Evolutionary conservation across 2,888 invertebrate genomes (phyloP).

Genomic region (Heliconius charithonia): DNA sequence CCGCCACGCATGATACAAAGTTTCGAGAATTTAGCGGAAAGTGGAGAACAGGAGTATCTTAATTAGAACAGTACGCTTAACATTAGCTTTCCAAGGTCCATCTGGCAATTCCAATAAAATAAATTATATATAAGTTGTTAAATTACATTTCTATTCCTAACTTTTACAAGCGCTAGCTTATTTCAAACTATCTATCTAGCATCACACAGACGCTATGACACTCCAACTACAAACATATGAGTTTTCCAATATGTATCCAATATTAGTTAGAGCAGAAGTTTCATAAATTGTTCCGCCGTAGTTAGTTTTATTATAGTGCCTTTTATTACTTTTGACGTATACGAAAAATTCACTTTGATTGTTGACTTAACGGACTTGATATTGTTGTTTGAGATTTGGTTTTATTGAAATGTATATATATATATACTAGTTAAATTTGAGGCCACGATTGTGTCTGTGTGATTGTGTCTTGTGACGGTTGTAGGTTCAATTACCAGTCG

Average conservation of each 20-base stretch:
- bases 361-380: not conserved
- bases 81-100: not conserved
- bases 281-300: slow-evolving; percentile 45
- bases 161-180: not conserved
- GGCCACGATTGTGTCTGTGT: not conserved
- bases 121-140: too few species aligned
- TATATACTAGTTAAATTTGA: not conserved
- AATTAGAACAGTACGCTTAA: not conserved
- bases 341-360: slow-evolving; percentile 33
- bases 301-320: slow-evolving; percentile 42
- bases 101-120: too few species aligned
- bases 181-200: not conserved
- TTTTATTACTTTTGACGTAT: slow-evolving; percentile 37
- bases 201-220: slow-evolving; percentile 7
- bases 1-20: not conserved
- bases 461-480: not conserved
- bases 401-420: slow-evolving; percentile 5
- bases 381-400: not conserved
- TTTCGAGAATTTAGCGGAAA: not conserved
- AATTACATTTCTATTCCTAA: not conserved
- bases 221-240: slow-evolving; percentile 26
- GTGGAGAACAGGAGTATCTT: not conserved
- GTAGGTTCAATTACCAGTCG: not conserved
- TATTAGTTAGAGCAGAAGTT: slow-evolving; percentile 48
- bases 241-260: slow-evolving; percentile 42